These are phyloP conservation scores for Hesperophylax magnus DNA, from an alignment of 1,140 invertebrate genomes.

Conservation along the genomic window DNA sequence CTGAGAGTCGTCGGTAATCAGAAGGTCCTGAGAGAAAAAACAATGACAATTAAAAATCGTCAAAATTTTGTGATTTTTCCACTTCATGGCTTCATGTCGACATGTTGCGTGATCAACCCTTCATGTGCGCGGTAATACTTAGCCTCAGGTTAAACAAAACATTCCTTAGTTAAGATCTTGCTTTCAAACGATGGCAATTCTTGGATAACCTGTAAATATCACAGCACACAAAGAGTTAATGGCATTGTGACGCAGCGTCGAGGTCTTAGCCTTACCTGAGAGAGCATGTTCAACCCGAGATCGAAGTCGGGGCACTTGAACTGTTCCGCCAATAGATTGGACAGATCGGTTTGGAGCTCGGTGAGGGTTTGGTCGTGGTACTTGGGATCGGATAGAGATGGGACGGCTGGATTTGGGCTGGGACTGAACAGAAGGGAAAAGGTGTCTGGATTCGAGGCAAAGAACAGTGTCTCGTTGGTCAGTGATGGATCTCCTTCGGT, in stretches of 20 bases:
- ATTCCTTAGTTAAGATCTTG: not conserved
- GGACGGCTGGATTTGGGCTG: not conserved
- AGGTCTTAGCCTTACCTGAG: conserved; percentile 48
- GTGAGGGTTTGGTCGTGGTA: conserved; percentile 40
- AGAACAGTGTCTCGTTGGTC: not conserved
- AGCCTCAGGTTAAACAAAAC: not conserved
- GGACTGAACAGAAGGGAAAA: conserved; percentile 6
- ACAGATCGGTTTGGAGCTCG: conserved; percentile 40
- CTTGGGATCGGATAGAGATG: conserved; percentile 14
- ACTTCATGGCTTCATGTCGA: conserved; percentile 9
- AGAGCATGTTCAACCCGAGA: conserved; percentile 43
- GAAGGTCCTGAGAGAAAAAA: conserved; percentile 21
- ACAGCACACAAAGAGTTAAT: conserved; percentile 8
- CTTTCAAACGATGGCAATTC: not conserved
- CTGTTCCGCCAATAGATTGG: conserved; percentile 51
- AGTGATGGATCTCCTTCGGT: conserved; percentile 3
- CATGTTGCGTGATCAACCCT: conserved; percentile 28
- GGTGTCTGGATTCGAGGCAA: conserved; percentile 18
- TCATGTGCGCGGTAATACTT: conserved; percentile 1
- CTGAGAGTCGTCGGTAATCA: conserved; percentile 7
- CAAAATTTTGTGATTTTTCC: conserved; percentile 14
- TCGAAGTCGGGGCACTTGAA: conserved; percentile 53
- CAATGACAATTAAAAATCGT: not conserved
- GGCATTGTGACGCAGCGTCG: not conserved
- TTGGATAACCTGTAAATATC: conserved; percentile 15